Evolutionary conservation across 2,113 vertebrate species (phyloP).

Genomic region (Pseudopodoces humilis): DNA sequence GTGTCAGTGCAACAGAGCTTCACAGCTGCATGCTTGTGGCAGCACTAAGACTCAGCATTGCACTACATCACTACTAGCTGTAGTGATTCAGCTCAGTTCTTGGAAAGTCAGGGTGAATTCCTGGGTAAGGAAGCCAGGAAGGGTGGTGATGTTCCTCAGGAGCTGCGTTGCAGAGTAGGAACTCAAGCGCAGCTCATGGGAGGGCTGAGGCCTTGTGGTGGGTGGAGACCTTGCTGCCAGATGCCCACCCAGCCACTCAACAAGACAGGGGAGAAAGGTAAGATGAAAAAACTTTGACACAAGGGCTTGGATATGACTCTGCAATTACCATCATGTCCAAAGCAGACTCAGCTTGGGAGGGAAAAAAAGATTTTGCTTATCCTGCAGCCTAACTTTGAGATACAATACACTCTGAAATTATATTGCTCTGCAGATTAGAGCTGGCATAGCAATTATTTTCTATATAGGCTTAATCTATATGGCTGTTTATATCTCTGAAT

Average conservation of each 20-base stretch:
- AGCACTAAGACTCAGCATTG: background rate
- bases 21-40: fast-evolving
- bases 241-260: background rate
- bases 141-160: background rate
- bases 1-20: background rate
- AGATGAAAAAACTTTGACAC: background rate
- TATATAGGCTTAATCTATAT: background rate
- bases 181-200: background rate
- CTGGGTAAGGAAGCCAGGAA: background rate
- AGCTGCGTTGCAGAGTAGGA: background rate
- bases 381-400: background rate
- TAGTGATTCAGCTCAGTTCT: background rate
- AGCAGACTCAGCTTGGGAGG: background rate
- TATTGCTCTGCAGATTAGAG: background rate
- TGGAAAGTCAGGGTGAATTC: background rate
- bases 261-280: background rate
- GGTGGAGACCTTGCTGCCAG: background rate
- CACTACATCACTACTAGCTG: background rate
- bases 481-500: background rate
- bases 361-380: background rate
- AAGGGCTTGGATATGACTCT: background rate
- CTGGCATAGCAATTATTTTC: background rate
- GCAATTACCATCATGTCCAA: background rate
- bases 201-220: background rate
- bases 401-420: background rate